phyloP scores from a whole-genome alignment of 2,888 invertebrate species.

The Seira sanloemensis region DNA sequence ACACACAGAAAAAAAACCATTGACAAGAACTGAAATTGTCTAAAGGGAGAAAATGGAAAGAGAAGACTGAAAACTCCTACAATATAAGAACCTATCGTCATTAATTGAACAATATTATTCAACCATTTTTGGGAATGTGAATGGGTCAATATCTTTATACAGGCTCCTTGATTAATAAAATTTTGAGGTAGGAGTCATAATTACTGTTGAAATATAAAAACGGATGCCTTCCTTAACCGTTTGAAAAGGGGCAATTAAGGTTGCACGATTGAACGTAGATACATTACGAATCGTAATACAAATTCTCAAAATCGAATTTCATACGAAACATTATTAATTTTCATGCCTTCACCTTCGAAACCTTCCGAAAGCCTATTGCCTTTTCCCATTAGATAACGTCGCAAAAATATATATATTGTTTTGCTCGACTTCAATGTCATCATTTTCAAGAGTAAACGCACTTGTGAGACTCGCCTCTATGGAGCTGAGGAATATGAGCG shows the following conservation, averaged over 20 bases:
- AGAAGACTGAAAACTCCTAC: no score
- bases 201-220: background rate
- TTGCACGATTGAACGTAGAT: background rate
- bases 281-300: background rate
- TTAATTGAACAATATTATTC: constrained; percentile 3
- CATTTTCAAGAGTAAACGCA: constrained; percentile 5
- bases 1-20: background rate
- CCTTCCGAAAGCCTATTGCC: background rate
- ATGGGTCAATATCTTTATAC: no score
- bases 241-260: background rate
- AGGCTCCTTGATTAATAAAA: background rate
- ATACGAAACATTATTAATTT: background rate
- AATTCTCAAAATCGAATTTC: background rate
- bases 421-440: background rate
- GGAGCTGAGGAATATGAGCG: background rate
- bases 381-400: background rate
- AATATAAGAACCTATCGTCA: background rate
- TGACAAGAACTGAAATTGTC: background rate
- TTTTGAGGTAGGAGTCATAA: background rate
- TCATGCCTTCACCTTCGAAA: background rate
- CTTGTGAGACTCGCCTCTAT: background rate
- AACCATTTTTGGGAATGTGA: background rate
- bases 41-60: no score
- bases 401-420: background rate
- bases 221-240: background rate